Base-by-base conservation (phyloP, 2,888 invertebrate genomes). In the Ptychoptera contaminata region DNA sequence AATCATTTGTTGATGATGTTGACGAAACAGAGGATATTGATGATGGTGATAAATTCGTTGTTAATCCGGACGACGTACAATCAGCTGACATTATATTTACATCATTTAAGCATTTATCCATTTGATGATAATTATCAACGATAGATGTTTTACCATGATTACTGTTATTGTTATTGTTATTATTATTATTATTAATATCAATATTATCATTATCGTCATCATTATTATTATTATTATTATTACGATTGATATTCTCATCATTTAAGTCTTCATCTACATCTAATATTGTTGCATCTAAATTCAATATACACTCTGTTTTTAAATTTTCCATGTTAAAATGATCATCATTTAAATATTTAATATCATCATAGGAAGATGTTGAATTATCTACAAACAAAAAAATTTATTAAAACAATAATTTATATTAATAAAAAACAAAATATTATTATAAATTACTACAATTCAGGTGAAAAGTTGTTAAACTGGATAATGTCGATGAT, bases 281-380 rank as follows among this genome's bases (percentile, higher is more conserved):
- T 23, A 50, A 40, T 30, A 63, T 54, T n/a, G 56, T 52, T 45
- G 64, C 64, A 47, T 66, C 65, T 53, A 66, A 55, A 55, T 62
- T 65, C 2, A 66, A 53, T 12, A 66, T 65, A 48, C 66, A 65
- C 47, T 66, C 66, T 37, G 62, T 60, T 50, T 65, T 65, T 44
- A 66, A 63, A 50, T 60, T 62, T 32, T 66, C 66, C 49, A 66
- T 66, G 49, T 63, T 63, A 46, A 65, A 66, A 49, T 66, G 65
- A 53, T 66, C 66, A 43, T 64, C 64, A 51, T 61, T 63, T 39
- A 66, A 56, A 50, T 63, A 66, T 52, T 66, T 65, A 56, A 65
- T 65, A 51, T 63, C 66, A 43, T 66, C 65, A 45, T 64, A 65
- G 32, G 62, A 58, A 37, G 64, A 61, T 36, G 50, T 51, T 29